These are phyloP conservation scores for Mastacembelus armatus DNA, from an alignment of 2,797 vertebrate genomes.

Conservation along the genomic window DNA sequence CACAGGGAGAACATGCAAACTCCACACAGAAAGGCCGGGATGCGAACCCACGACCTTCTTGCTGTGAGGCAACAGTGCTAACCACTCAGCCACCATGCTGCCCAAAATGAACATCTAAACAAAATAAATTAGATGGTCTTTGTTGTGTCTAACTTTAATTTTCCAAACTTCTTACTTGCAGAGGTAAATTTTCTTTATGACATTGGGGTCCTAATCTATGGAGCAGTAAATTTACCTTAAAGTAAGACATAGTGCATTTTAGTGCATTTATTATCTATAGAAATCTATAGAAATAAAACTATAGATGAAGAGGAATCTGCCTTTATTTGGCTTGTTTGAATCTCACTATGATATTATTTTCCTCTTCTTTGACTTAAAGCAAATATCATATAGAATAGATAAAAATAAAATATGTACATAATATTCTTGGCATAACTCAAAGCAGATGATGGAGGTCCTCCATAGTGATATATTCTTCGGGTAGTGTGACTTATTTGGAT, in stretches of 20 bases:
- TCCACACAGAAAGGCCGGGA: no score
- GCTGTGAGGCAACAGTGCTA: no score
- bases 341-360: no score
- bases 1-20: no score
- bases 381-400: no score
- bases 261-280: no score
- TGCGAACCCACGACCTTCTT: no score
- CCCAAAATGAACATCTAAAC: conserved; percentile 4
- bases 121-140: conserved; percentile 2
- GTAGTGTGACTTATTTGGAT: conserved; percentile 19
- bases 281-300: no score
- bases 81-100: no score
- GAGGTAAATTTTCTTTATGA: not conserved
- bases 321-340: no score
- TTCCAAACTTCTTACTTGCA: not conserved
- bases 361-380: not conserved
- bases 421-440: not conserved
- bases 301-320: no score
- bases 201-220: not conserved
- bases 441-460: not conserved
- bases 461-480: conserved; percentile 2
- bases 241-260: not conserved
- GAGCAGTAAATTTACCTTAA: not conserved
- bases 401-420: not conserved
- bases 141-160: not conserved